phyloP scores from a whole-genome alignment of 2,888 invertebrate species.

The Itoplectis maculator region DNA sequence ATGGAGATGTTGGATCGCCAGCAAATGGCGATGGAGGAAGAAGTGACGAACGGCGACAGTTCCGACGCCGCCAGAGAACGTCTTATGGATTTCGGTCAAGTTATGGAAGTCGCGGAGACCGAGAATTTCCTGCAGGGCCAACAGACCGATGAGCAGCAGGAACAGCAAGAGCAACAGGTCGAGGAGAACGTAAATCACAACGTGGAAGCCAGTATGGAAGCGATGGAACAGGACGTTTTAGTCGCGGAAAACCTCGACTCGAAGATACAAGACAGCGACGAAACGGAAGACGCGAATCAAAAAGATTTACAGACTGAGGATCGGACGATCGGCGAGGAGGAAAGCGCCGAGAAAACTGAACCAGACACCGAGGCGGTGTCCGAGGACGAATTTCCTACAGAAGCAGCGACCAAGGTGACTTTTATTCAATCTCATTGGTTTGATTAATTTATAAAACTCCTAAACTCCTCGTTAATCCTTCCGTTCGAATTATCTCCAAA shows the following conservation, averaged over 20 bases:
- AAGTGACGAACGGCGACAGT: constrained; percentile 74
- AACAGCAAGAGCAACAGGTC: constrained; percentile 49
- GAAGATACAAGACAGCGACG: constrained; percentile 73
- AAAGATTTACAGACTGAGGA: constrained; percentile 54
- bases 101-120: constrained; percentile 71
- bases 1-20: constrained; percentile 71
- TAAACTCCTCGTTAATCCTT: background rate
- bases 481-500: constrained; percentile 17
- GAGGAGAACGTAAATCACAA: constrained; percentile 45
- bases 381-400: constrained; percentile 89
- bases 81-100: constrained; percentile 65
- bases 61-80: constrained; percentile 68
- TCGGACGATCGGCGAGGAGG: constrained; percentile 56
- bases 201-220: constrained; percentile 55
- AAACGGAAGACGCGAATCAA: constrained; percentile 72
- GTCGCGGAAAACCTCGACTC: constrained; percentile 77
- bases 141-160: constrained; percentile 68
- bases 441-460: background rate
- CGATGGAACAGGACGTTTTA: constrained; percentile 72
- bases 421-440: background rate
- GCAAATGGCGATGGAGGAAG: constrained; percentile 73
- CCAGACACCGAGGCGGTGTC: constrained; percentile 94
- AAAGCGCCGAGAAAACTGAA: constrained; percentile 85
- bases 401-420: constrained; percentile 82
- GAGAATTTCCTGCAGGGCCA: constrained; percentile 66